phyloP scores from a whole-genome alignment of 1,140 invertebrate species.

The Hycleus cichorii region DNA sequence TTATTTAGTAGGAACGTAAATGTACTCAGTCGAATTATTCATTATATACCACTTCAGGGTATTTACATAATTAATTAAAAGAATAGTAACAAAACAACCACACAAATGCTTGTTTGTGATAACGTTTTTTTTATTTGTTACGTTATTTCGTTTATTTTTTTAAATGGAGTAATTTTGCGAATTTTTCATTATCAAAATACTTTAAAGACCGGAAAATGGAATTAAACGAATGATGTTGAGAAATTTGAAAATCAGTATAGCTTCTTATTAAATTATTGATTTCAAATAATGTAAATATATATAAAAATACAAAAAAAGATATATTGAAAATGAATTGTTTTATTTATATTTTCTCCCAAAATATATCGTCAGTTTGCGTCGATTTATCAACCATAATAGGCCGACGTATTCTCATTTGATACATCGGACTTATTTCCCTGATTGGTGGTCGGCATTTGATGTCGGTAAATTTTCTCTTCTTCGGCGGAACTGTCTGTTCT shows the following conservation, averaged over 20 bases:
- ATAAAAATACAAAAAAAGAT: slow-evolving; percentile 9
- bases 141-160: slow-evolving; percentile 6
- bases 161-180: background rate
- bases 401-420: slow-evolving; percentile 4
- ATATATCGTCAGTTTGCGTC: slow-evolving; percentile 27
- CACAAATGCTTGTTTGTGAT: slow-evolving; percentile 12
- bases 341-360: slow-evolving; percentile 6
- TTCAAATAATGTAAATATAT: slow-evolving; percentile 16
- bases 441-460: slow-evolving; percentile 27
- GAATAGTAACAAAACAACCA: background rate
- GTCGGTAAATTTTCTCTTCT: slow-evolving; percentile 22
- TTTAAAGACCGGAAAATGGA: background rate
- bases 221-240: too few species aligned
- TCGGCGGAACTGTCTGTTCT: background rate
- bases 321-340: background rate
- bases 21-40: slow-evolving; percentile 15
- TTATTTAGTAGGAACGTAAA: slow-evolving; percentile 14
- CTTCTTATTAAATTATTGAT: slow-evolving; percentile 13
- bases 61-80: slow-evolving; percentile 2
- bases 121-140: slow-evolving; percentile 8
- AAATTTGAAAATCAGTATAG: slow-evolving; percentile 5
- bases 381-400: slow-evolving; percentile 20
- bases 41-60: slow-evolving; percentile 8
- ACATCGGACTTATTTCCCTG: slow-evolving; percentile 14
- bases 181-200: slow-evolving; percentile 12